These are phyloP conservation scores for Passer montanus DNA, from an alignment of 2,113 vertebrate species.

Conservation along the genomic window DNA sequence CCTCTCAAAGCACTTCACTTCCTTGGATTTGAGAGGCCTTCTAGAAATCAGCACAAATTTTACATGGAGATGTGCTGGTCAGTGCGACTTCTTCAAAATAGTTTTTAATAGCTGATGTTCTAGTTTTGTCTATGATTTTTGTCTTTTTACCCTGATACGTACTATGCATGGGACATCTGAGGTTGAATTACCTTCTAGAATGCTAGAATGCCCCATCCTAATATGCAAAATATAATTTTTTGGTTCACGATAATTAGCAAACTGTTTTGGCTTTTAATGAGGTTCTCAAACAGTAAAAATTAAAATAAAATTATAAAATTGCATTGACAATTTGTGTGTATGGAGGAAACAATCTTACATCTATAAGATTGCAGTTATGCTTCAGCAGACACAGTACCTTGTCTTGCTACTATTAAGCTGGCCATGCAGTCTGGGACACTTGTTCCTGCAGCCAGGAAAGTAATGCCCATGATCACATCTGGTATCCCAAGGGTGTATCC, in stretches of 20 bases:
- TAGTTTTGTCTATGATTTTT: neutral
- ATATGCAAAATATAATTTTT: neutral
- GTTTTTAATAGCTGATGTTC: neutral
- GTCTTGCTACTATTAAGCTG: slow-evolving; percentile 95
- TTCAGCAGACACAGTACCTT: slow-evolving; percentile 80
- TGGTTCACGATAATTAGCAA: neutral
- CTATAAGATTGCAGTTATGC: neutral
- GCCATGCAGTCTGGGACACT: slow-evolving; percentile 99
- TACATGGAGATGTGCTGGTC: neutral
- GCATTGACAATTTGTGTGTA: neutral
- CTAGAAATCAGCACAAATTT: neutral
- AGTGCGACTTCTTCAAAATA: neutral
- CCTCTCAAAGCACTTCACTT: neutral
- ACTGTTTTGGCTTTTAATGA: neutral
- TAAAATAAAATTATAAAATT: neutral
- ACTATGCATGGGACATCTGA: neutral
- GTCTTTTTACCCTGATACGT: neutral
- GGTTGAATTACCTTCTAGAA: neutral
- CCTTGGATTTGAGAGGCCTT: neutral
- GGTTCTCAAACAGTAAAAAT: neutral
- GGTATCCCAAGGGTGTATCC: slow-evolving; percentile 97
- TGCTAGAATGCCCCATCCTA: neutral
- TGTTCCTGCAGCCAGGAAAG: slow-evolving; percentile 96
- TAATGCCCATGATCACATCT: slow-evolving; percentile 99
- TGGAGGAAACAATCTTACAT: neutral